A percentile compares a stretch with the other conserved stretches of the same genome.
Evolutionary conservation across 2,113 vertebrate species (phyloP).

Genomic region (Ancistrus triradiatus): DNA sequence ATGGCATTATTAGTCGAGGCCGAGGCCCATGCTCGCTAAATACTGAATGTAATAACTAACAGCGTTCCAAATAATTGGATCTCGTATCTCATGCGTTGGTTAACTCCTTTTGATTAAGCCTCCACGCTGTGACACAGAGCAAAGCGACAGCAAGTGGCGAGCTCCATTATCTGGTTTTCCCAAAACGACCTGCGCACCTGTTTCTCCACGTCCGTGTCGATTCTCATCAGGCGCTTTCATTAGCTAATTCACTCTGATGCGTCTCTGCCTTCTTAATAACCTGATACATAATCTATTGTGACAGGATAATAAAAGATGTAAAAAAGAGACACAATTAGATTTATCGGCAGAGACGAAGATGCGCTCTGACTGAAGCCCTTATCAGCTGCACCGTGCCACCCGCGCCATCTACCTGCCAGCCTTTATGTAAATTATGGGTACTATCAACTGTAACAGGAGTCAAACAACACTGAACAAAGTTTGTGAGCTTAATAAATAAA

Average conservation of each 20-base stretch:
- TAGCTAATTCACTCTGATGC: constrained; percentile 52
- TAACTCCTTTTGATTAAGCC: no score
- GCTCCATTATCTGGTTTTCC: not conserved
- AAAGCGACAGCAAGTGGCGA: not conserved
- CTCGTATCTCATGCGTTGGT: no score
- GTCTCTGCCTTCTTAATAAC: constrained; percentile 55
- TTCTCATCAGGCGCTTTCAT: constrained; percentile 51
- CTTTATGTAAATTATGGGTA: constrained; percentile 53
- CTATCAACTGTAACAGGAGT: constrained; percentile 44
- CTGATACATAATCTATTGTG: constrained; percentile 58
- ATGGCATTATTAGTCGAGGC: no score
- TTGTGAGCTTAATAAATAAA: no score
- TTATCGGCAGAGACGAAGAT: constrained; percentile 61
- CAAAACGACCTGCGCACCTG: constrained; percentile 3
- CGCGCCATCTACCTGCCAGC: constrained; percentile 46
- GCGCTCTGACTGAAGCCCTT: constrained; percentile 48
- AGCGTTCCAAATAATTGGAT: no score
- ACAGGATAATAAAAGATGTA: constrained; percentile 65
- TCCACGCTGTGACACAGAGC: not conserved
- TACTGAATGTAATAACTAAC: no score
- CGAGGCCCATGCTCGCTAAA: no score
- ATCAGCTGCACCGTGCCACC: constrained; percentile 50
- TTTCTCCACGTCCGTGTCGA: constrained; percentile 46
- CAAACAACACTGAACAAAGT: constrained; percentile 12
- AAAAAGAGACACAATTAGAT: constrained; percentile 55